These are phyloP conservation scores for Lasaia peninsularis DNA, from an alignment of 1,140 invertebrate genomes.

Conservation along the genomic window DNA sequence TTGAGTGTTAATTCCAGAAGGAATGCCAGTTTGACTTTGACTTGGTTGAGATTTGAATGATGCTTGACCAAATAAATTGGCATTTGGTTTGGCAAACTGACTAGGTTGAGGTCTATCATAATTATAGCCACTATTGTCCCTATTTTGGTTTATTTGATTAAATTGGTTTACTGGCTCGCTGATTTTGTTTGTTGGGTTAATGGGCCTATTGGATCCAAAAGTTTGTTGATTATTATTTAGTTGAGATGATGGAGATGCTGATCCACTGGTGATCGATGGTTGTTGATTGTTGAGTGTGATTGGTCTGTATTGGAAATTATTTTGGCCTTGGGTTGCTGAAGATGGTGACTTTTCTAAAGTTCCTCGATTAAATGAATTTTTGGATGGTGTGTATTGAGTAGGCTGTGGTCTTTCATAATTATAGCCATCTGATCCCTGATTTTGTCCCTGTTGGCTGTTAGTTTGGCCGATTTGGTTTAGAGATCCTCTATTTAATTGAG, in stretches of 20 bases:
- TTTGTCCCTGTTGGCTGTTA: not conserved
- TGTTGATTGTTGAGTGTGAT: not conserved
- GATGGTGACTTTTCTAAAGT: not conserved
- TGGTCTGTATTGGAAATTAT: not conserved
- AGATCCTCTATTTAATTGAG: not conserved
- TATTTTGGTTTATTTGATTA: conserved; percentile 12
- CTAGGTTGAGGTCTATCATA: conserved; percentile 15
- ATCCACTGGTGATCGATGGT: not conserved
- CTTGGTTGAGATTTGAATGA: not conserved
- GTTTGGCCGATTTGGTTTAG: not conserved
- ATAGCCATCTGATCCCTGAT: not conserved
- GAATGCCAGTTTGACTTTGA: conserved; percentile 6
- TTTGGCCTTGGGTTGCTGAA: conserved; percentile 4
- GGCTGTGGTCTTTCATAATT: conserved; percentile 9
- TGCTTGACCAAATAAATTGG: not conserved
- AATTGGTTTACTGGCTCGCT: not conserved
- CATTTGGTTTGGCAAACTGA: conserved; percentile 7
- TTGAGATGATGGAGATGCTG: not conserved
- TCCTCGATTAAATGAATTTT: not conserved
- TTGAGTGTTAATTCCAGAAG: not conserved
- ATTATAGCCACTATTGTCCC: conserved; percentile 11
- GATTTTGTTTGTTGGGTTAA: not conserved
- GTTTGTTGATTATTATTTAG: not conserved
- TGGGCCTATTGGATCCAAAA: not conserved
- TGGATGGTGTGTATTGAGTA: not conserved